Base-by-base conservation (phyloP, 2,797 vertebrate species). In the Netta rufina region DNA sequence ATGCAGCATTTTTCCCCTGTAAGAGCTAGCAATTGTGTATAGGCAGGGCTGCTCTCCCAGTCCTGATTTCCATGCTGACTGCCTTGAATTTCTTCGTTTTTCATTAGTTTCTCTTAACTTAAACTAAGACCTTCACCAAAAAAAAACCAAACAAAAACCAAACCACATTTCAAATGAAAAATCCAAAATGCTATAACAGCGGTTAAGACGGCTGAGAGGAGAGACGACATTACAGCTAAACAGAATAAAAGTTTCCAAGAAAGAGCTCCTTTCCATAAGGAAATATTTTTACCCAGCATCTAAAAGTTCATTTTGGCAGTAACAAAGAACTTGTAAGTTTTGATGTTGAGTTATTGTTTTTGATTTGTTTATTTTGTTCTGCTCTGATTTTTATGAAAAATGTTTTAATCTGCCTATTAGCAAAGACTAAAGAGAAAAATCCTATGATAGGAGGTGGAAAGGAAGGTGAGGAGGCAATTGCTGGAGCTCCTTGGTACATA, bases 211-310 rank as follows among this genome's bases (percentile, higher is more conserved):
- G 18, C 21, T 73, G 4, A 80, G 39, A 54, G 49, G 24, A 58
- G 43, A 64, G 14, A 9, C 9, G 36, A 11, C 45, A 33, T 78
- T 76, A 15, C 5, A 28, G 7, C 4, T 45, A 83, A 69, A 85
- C 77, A 1, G 3, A 0, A 49, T 20, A 81, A 76, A 70, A 25
- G 5, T 72, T 85, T 80, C 39, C 41, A 45, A 53, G 61, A 77
- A 87, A 80, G 41, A 65, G 49, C 61, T 91, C 61, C 49, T 85
- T 91, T 94, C 61, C 36, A 6, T 54, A 61, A 69, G 41, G 6
- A 25, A 72, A 7, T 49, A 28, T 38, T 36, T 41, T 67, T 54
- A 2, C 1, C 9, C 10, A 12, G 1, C 12, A 19, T 57, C 5
- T 69, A 32, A 72, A 56, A 27, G 13, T 47, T 85, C 32, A 22